Percentiles rank a stretch among this genome's conserved stretches.
Evolutionary conservation across 2,888 invertebrate species (phyloP).

Genomic region (Polydrusus tereticollis): DNA sequence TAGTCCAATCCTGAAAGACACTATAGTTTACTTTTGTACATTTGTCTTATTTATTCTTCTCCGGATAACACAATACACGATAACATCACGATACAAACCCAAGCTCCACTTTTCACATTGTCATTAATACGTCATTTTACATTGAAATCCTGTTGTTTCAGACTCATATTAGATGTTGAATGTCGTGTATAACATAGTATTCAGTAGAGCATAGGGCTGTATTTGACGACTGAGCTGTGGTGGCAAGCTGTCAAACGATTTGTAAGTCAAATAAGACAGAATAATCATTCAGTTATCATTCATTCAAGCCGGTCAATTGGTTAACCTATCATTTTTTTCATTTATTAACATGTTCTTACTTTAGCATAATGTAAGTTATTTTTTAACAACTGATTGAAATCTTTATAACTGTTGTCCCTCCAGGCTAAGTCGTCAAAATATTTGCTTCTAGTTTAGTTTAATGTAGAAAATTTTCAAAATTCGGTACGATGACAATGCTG

Average conservation of each 20-base stretch:
- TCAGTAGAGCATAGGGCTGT: slow-evolving; percentile 32
- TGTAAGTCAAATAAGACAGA: slow-evolving; percentile 36
- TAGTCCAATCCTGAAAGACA: neutral
- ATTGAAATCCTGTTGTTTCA: slow-evolving; percentile 55
- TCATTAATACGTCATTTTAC: slow-evolving; percentile 19
- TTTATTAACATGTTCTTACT: slow-evolving; percentile 20
- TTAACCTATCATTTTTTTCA: slow-evolving; percentile 20
- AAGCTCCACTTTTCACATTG: neutral
- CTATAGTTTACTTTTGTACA: neutral
- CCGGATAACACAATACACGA: neutral
- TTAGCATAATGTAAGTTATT: neutral
- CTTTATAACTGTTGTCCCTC: neutral
- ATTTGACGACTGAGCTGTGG: slow-evolving; percentile 47
- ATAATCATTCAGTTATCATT: slow-evolving; percentile 16
- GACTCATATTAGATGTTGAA: slow-evolving; percentile 60
- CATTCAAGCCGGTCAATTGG: slow-evolving; percentile 6
- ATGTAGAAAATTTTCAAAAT: neutral
- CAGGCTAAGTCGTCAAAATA: slow-evolving; percentile 40
- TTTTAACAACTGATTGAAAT: neutral
- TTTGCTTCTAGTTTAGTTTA: neutral
- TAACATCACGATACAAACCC: neutral
- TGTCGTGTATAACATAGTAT: slow-evolving; percentile 58
- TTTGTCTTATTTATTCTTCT: neutral
- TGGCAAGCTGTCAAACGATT: slow-evolving; percentile 31
- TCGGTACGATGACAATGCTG: too few species aligned